Evolutionary conservation across 2,797 vertebrate species (phyloP), one percentile per base, ranked within the genome.

Genomic region (Cetoscarus ocellatus): DNA sequence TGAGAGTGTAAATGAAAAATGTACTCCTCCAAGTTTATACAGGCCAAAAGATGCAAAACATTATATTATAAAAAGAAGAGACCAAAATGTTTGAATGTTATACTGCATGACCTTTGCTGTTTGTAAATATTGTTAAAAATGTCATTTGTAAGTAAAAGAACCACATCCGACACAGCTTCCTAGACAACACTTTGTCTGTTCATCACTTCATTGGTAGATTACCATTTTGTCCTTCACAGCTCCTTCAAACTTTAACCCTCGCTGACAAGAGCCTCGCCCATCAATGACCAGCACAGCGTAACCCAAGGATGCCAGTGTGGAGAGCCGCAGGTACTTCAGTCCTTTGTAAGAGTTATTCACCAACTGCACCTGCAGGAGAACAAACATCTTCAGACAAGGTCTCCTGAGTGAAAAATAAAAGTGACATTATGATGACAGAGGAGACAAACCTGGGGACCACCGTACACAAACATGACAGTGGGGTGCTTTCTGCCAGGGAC

Each of bases 291-390:
- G 94, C 87, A 99, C 98, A 0, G 94, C 96, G 0, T 99, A 99
- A 81, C 97, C 98, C 62, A 98, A 93, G 63, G 96, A 96, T 0
- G 97, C 97, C 77, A 99, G 71, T 0, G 97, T 99, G 92, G 95
- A 98, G 61, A 99, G 93, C 57, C 97, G 90, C 64, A 98, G 84
- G 71, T 98, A 99, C 88, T 99, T 99, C 83, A 97, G 95, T n/a
- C 97, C 98, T 89, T 99, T 98, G 76, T 97, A 99, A 0, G 98
- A 98, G 89, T 99, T 99, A 83, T 98, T 99, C 42, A 99, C 98
- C 58, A 99, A 86, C 91, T 99, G 97, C 63, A 99, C 98, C 97
- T 99, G 89, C 0, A 80, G 14, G 17, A 43, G 49, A 2, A 44
- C 34, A 38, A 2, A n/a, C 39, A 47, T 3, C 1, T 17, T 61